phyloP scores from a whole-genome alignment of 2,113 vertebrate species.

The Polyodon spathula region DNA sequence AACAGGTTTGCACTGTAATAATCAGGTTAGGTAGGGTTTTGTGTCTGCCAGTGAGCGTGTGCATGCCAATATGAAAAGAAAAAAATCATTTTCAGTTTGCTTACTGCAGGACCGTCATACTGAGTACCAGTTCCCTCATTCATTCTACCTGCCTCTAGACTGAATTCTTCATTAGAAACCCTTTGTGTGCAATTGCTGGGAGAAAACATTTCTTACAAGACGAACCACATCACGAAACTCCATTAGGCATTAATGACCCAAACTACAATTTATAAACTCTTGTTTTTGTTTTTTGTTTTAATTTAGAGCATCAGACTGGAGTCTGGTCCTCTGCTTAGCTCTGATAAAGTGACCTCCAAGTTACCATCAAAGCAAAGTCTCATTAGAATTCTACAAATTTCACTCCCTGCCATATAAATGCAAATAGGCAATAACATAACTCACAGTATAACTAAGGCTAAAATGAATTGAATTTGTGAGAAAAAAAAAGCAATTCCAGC shows the following conservation, averaged over 20 bases:
- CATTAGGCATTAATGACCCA: background rate
- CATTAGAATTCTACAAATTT: conserved; percentile 38
- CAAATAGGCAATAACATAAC: conserved; percentile 39
- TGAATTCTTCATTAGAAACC: background rate
- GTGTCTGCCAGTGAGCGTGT: too few relatives aligned
- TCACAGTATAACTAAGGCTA: conserved; percentile 19
- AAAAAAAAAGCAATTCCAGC: conserved; percentile 19
- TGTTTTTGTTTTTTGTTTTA: too few relatives aligned
- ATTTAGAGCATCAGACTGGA: conserved; percentile 10
- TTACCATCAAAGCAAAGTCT: conserved; percentile 21
- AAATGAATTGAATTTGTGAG: conserved; percentile 26
- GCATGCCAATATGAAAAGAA: too few relatives aligned
- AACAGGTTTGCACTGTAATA: too few relatives aligned
- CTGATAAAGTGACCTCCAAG: conserved; percentile 15
- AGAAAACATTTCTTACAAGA: too few relatives aligned
- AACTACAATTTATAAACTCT: background rate
- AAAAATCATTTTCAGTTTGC: too few relatives aligned
- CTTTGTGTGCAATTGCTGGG: background rate
- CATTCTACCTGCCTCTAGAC: too few relatives aligned
- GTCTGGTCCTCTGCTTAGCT: conserved; percentile 1
- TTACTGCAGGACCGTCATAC: too few relatives aligned
- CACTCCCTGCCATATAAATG: conserved; percentile 44
- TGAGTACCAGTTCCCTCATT: too few relatives aligned
- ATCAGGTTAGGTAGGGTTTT: too few relatives aligned
- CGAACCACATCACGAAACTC: background rate